Percentiles rank a stretch among this genome's conserved stretches.
phyloP scores from a whole-genome alignment of 2,888 invertebrate species.

The Drosophila meridionalis region DNA sequence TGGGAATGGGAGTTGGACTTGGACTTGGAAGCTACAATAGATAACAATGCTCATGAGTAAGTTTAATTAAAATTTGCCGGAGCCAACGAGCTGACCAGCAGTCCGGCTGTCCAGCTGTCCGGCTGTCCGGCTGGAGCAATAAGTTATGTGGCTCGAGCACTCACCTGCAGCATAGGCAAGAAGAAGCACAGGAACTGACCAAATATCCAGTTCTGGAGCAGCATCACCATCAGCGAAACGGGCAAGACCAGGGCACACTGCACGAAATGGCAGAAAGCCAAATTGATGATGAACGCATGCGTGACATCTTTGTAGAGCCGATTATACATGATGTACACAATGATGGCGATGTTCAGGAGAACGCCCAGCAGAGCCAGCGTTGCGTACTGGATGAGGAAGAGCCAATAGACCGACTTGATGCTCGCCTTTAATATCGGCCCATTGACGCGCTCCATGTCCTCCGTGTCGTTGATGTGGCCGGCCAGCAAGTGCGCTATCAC shows the following conservation, averaged over 20 bases:
- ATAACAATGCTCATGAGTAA: constrained; percentile 51
- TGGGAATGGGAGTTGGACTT: background rate
- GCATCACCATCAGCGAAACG: constrained; percentile 88
- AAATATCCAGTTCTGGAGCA: constrained; percentile 90
- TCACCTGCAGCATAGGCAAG: constrained; percentile 90
- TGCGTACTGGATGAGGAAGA: constrained; percentile 88
- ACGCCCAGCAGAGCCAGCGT: constrained; percentile 87
- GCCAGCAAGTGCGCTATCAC: constrained; percentile 81
- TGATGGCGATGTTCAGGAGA: constrained; percentile 87
- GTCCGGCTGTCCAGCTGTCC: background rate
- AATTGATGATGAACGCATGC: constrained; percentile 88
- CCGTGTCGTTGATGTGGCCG: constrained; percentile 81
- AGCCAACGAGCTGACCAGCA: background rate
- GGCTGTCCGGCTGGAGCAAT: constrained; percentile 1
- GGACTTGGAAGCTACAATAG: constrained; percentile 5
- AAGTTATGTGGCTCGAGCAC: constrained; percentile 55
- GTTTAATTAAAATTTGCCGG: constrained; percentile 45
- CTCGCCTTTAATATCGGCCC: constrained; percentile 87
- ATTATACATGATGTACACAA: constrained; percentile 86
- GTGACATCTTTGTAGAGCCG: constrained; percentile 88
- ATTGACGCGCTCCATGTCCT: constrained; percentile 85
- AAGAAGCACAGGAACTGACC: constrained; percentile 90
- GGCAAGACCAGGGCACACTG: constrained; percentile 90
- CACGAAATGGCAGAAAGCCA: constrained; percentile 88
- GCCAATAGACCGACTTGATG: constrained; percentile 86